These are phyloP conservation scores for Zapus hudsonius DNA, from an alignment of 2,113 vertebrate species.

Conservation along the genomic window DNA sequence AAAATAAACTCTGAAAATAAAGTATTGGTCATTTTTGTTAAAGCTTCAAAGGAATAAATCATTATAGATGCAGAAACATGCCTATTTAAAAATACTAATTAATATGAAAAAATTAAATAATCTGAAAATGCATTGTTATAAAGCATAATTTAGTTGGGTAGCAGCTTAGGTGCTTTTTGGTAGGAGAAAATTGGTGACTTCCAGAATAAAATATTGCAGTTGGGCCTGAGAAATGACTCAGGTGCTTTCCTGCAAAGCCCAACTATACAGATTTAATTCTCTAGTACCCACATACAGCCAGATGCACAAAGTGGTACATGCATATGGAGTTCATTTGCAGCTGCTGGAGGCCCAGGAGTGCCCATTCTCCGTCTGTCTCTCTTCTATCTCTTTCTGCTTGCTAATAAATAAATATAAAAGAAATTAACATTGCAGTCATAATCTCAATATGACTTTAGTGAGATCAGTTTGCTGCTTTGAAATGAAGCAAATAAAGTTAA, in stretches of 20 bases:
- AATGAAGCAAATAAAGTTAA: slow-evolving; percentile 68
- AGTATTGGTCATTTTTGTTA: background rate
- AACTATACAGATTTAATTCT: too few relatives aligned
- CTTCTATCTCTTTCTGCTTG: too few relatives aligned
- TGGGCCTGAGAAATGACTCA: too few relatives aligned
- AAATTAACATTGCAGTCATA: slow-evolving; percentile 52
- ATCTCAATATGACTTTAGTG: slow-evolving; percentile 41
- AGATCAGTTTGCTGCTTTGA: slow-evolving; percentile 38
- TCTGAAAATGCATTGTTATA: background rate
- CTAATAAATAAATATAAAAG: slow-evolving; percentile 10
- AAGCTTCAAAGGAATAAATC: background rate
- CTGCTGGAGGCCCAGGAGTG: too few relatives aligned
- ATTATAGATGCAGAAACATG: background rate
- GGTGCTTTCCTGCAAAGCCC: too few relatives aligned
- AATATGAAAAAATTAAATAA: slow-evolving; percentile 41
- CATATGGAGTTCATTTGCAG: too few relatives aligned
- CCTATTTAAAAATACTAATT: background rate
- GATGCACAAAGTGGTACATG: too few relatives aligned
- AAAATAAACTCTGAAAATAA: slow-evolving; percentile 6
- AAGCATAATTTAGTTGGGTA: slow-evolving; percentile 20
- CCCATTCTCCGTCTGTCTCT: too few relatives aligned
- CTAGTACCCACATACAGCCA: too few relatives aligned
- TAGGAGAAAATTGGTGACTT: background rate
- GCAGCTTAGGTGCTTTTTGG: background rate
- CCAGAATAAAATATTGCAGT: too few relatives aligned